A percentile compares a stretch with the other conserved stretches of the same genome.
Conservation (phyloP, 2,888 invertebrate species). For the Gymnosoma rotundatum region DNA sequence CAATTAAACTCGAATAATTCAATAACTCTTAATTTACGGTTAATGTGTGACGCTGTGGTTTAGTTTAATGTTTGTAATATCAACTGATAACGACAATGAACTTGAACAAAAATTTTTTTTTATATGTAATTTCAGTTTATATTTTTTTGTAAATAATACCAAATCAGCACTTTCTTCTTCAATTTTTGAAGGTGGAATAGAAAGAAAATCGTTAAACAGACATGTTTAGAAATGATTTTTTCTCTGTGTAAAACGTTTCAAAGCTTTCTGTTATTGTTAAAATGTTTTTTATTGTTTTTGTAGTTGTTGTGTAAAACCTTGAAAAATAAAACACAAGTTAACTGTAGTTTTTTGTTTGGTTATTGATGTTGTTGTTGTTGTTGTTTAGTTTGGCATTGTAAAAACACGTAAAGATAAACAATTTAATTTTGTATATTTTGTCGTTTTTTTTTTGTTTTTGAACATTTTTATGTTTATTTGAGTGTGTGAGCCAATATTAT, state of each 20-base stretch:
- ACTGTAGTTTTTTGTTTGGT: conserved; percentile 71
- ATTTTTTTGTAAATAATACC: background rate
- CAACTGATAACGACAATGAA: no score
- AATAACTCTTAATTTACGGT: no score
- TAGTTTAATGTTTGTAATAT: no score
- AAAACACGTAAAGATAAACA: conserved; percentile 73
- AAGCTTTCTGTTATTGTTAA: conserved; percentile 50
- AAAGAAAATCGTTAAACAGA: conserved; percentile 16
- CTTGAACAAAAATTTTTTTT: no score
- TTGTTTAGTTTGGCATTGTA: conserved; percentile 72
- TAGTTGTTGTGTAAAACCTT: conserved; percentile 70
- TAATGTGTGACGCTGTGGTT: no score
- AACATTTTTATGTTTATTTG: conserved; percentile 20
- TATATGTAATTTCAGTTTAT: no score
- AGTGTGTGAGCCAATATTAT: conserved; percentile 1
- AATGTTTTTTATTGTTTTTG: conserved; percentile 50
- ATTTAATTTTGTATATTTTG: conserved; percentile 54
- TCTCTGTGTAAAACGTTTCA: conserved; percentile 55
- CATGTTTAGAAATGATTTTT: conserved; percentile 42
- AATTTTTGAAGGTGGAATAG: conserved; percentile 3
- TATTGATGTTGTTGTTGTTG: conserved; percentile 9
- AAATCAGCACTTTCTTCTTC: conserved; percentile 34
- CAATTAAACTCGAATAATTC: no score
- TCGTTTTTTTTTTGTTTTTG: conserved; percentile 16
- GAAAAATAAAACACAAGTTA: conserved; percentile 73